Evolutionary conservation across 2,888 invertebrate genomes (phyloP), one percentile per base, ranked within the genome.

Genomic region (Dryococelus australis): DNA sequence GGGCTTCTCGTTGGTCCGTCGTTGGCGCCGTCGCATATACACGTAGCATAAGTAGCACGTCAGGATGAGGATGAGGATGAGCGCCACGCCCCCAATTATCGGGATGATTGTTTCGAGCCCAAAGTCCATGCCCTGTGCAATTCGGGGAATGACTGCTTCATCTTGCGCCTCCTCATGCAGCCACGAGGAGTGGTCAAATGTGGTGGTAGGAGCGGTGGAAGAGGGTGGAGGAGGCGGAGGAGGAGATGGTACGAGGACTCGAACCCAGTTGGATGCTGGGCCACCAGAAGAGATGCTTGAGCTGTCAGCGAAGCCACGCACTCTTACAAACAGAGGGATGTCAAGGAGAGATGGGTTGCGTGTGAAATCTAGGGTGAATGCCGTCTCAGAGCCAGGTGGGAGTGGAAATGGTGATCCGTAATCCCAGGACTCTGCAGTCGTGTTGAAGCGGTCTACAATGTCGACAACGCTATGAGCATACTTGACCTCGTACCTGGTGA

Each of bases 181-280:
- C 4, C 93, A 92, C 92, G 92, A 93, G 12, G 92, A 91, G 5
- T 91, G 89, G 43, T 91, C 91, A 86, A 92, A 92, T 84, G 92
- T 91, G 13, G 91, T 91, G 24, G 89, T 89, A 12, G 87, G 85
- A 0, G 85, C 51, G 26, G 88, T 88, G 16, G 87, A 85, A 81
- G 93, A 92, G 16, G 92, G 91, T 12, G 92, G 92, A 0, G 93
- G 93, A n/a, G 93, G 92, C 26, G 93, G 93, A 43, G 93, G 93
- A 0, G 94, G 93, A 8, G 93, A 92, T 0, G 93, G 93, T 0
- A 95, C 93, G 87, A 93, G 92, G 9, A 94, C 93, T 27, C 93
- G 91, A 1, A 94, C 94, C 91, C 93, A 93, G 90, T 95, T 95
- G 3, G 94, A 94, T 51, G 93, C 90, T 0, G 93, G 93, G 12